Base-by-base conservation (phyloP, 2,888 invertebrate genomes). In the Agrotis segetum region DNA sequence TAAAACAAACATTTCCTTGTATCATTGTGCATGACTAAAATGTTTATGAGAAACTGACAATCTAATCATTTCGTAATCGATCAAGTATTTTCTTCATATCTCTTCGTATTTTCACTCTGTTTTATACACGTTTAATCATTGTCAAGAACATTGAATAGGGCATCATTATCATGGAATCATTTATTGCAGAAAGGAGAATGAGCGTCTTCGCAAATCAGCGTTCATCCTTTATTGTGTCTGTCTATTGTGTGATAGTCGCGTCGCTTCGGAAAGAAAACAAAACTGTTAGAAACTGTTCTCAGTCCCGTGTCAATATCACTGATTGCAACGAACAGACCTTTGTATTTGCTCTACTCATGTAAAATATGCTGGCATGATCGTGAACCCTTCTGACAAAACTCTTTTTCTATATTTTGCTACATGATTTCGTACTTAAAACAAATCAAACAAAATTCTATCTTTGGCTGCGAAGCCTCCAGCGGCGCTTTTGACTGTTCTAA, bases 241-340 rank as follows among this genome's bases (percentile, higher is more conserved):
- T 65, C 66, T 66, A 73, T 82, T 79, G 74, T 82, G 70, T 56
- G 74, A 71, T 29, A 68, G 60, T 59, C 49, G 53, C 78, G 79
- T 82, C 71, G 70, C 78, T 78, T 83, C 71, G 69, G 74, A 63
- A 77, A 79, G 81, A 77, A 87, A 89, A 91, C 88, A 88, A 89
- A 88, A 88, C 68, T 82, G 85, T 87, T 81, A 81, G 71, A 72
- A 69, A 67, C 52, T 19, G 73, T 85, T 80, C 71, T 81, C 74
- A 67, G 82, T 85, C 90, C 91, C 91, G 85, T 90, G 91, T 93
- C 92, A 93, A 93, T 93, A 91, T 85, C 87, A 84, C 87, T 93
- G 93, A 93, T 92, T 92, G 92, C 90, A 88, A 89, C 83, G 85
- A 65, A 63, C 44, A 40, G 24, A 24, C 19, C 67, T 68, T 69